Evolutionary conservation across 2,797 vertebrate genomes (phyloP).

Genomic region (Microhierax caerulescens): DNA sequence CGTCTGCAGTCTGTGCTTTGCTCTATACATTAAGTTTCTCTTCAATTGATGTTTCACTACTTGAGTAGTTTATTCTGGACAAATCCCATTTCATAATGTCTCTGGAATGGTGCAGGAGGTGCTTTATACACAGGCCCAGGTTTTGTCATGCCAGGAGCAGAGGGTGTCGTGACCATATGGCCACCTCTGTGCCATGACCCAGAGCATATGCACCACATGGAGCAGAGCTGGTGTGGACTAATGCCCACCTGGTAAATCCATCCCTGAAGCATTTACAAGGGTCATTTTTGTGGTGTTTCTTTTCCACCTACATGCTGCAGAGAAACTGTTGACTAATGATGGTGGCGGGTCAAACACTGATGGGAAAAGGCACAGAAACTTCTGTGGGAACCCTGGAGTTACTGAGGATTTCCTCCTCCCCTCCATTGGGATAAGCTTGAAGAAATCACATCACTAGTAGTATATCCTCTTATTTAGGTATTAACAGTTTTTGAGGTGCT

Average conservation of each 20-base stretch:
- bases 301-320: rapidly evolving
- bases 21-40: rapidly evolving
- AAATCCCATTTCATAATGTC: not conserved
- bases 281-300: not conserved
- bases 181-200: rapidly evolving
- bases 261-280: too few relatives aligned
- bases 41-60: not conserved
- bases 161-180: rapidly evolving
- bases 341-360: rapidly evolving
- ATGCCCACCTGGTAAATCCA: not conserved
- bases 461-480: not conserved
- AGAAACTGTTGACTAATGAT: not conserved
- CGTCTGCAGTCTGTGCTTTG: not conserved
- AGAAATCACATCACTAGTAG: not conserved
- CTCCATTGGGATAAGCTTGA: not conserved
- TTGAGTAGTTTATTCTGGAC: not conserved
- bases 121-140: not conserved
- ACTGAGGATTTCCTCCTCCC: not conserved
- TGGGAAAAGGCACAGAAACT: not conserved
- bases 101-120: not conserved
- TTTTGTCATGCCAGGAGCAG: not conserved
- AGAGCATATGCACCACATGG: rapidly evolving
- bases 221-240: rapidly evolving
- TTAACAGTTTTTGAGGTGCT: not conserved
- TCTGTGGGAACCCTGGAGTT: not conserved